Conservation (phyloP, 2,797 vertebrate species). For the Hapalemur alaotrensis region DNA sequence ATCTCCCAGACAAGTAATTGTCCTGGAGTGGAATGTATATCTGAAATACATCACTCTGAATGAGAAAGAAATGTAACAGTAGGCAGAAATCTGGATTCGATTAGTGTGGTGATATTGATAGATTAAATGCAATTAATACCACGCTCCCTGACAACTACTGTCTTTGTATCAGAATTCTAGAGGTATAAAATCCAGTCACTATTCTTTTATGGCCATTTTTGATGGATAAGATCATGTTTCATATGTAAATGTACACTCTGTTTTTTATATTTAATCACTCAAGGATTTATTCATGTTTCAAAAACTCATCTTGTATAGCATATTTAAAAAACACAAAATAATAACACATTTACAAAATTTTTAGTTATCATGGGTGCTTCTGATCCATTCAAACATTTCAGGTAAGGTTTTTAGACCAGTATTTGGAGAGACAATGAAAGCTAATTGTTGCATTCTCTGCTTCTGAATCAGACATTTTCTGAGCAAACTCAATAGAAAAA, state of each 20-base stretch:
- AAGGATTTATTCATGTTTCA: not conserved
- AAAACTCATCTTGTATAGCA: not conserved
- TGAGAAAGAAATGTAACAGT: not conserved
- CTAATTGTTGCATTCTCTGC: not conserved
- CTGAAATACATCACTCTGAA: not conserved
- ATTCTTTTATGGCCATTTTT: not conserved
- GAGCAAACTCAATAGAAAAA: not conserved
- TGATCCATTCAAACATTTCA: not conserved
- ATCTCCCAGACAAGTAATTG: not conserved
- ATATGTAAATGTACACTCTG: not conserved
- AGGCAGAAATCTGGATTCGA: not conserved
- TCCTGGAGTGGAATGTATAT: not conserved
- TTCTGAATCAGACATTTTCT: not conserved
- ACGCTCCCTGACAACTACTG: not conserved
- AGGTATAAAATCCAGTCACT: not conserved
- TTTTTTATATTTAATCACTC: constrained; percentile 8
- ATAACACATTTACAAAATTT: not conserved
- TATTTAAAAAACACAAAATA: not conserved
- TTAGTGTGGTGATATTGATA: not conserved
- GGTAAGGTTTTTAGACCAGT: not conserved
- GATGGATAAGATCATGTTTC: not conserved
- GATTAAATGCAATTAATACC: not conserved
- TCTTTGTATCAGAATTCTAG: not conserved
- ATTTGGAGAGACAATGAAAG: not conserved
- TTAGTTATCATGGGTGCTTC: not conserved